These are phyloP conservation scores for Dasypogon diadema DNA, from an alignment of 2,888 invertebrate genomes.

Conservation along the genomic window DNA sequence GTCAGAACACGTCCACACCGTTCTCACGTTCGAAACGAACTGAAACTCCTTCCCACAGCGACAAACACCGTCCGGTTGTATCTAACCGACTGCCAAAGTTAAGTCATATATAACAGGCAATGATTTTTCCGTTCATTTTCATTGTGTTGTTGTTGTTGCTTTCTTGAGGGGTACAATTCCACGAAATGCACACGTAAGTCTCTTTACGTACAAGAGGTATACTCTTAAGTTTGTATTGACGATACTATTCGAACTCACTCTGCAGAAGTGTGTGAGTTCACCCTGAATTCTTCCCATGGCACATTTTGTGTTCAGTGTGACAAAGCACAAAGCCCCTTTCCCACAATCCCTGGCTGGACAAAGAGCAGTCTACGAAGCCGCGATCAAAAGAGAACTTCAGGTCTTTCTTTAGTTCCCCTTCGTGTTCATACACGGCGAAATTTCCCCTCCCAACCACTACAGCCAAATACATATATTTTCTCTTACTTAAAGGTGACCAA, in stretches of 20 bases:
- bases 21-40: conserved; percentile 68
- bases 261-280: background rate
- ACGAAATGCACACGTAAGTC: too few relatives aligned
- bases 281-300: conserved; percentile 3
- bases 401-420: background rate
- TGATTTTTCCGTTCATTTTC: conserved; percentile 45
- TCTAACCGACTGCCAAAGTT: conserved; percentile 60
- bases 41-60: conserved; percentile 61
- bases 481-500: conserved; percentile 15
- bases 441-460: background rate
- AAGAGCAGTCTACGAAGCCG: too few relatives aligned
- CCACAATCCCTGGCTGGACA: too few relatives aligned
- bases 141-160: conserved; percentile 36
- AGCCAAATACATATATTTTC: background rate
- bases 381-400: background rate
- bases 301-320: too few relatives aligned
- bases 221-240: conserved; percentile 12
- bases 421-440: background rate
- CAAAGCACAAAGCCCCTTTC: too few relatives aligned
- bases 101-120: conserved; percentile 34
- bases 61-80: conserved; percentile 48
- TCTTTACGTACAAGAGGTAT: background rate
- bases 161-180: background rate
- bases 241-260: background rate
- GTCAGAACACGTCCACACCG: conserved; percentile 65